A percentile compares a stretch with the other conserved stretches of the same genome.
Conservation (phyloP, 2,797 vertebrate species). For the Leucoraja ocellata region DNA sequence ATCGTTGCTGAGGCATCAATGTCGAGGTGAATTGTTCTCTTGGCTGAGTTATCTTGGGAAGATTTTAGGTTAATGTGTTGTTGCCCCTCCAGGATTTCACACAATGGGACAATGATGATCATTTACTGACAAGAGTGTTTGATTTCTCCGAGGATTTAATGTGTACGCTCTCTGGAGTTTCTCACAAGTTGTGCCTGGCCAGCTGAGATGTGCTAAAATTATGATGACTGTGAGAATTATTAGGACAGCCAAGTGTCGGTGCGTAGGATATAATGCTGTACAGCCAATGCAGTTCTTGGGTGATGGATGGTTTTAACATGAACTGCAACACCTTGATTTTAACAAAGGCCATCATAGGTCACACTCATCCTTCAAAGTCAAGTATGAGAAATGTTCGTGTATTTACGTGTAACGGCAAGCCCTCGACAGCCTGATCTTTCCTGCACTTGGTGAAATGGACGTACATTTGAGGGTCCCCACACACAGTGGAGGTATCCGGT, state of each 20-base stretch:
- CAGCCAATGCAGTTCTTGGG: neutral
- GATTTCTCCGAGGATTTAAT: constrained; percentile 11
- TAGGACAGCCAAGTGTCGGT: constrained; percentile 11
- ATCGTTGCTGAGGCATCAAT: neutral
- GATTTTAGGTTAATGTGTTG: neutral
- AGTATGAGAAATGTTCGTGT: neutral
- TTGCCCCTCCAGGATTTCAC: neutral
- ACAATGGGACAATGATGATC: constrained; percentile 4
- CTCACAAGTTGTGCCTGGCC: neutral
- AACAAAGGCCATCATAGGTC: constrained; percentile 4
- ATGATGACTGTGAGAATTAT: neutral
- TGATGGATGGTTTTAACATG: constrained; percentile 19
- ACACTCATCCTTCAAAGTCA: constrained; percentile 24
- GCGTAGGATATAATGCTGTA: neutral
- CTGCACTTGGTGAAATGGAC: neutral
- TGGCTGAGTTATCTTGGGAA: neutral
- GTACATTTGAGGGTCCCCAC: neutral
- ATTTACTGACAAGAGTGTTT: neutral
- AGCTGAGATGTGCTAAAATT: neutral
- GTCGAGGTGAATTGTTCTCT: neutral
- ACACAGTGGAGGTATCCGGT: neutral
- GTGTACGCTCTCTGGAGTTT: neutral
- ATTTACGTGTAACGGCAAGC: neutral
- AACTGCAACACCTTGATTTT: constrained; percentile 21
- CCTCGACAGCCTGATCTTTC: neutral